phyloP scores from a whole-genome alignment of 2,888 invertebrate genomes.

The Epinotia ramella region DNA sequence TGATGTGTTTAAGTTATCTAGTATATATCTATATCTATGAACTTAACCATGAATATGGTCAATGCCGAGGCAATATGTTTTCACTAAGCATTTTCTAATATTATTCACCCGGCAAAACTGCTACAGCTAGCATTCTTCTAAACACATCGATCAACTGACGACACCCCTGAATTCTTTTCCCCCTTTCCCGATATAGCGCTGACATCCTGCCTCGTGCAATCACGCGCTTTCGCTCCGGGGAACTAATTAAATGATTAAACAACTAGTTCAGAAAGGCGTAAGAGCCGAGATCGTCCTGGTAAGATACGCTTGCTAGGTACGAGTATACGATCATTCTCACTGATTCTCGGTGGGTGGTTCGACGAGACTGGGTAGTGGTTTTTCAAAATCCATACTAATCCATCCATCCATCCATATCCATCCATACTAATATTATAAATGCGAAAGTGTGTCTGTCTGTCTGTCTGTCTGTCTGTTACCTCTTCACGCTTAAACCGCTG shows the following conservation, averaged over 20 bases:
- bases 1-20: too few relatives aligned
- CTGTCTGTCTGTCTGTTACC: too few relatives aligned
- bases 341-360: slow-evolving; percentile 37
- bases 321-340: not conserved
- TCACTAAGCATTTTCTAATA: too few relatives aligned
- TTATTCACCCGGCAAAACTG: not conserved
- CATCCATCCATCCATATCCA: too few relatives aligned
- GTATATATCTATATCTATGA: too few relatives aligned
- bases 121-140: not conserved
- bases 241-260: slow-evolving; percentile 39
- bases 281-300: not conserved
- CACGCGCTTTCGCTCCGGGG: slow-evolving; percentile 14
- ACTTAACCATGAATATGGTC: too few relatives aligned
- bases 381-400: too few relatives aligned
- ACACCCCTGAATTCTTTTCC: slow-evolving; percentile 42
- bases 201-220: slow-evolving; percentile 58
- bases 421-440: too few relatives aligned
- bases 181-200: slow-evolving; percentile 58
- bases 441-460: too few relatives aligned
- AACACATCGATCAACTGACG: not conserved
- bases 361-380: not conserved
- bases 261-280: not conserved
- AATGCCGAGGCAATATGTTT: too few relatives aligned
- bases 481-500: too few relatives aligned
- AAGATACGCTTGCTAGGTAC: too few relatives aligned